phyloP scores from a whole-genome alignment of 2,113 vertebrate species.

The Trochalopteron elliotii region DNA sequence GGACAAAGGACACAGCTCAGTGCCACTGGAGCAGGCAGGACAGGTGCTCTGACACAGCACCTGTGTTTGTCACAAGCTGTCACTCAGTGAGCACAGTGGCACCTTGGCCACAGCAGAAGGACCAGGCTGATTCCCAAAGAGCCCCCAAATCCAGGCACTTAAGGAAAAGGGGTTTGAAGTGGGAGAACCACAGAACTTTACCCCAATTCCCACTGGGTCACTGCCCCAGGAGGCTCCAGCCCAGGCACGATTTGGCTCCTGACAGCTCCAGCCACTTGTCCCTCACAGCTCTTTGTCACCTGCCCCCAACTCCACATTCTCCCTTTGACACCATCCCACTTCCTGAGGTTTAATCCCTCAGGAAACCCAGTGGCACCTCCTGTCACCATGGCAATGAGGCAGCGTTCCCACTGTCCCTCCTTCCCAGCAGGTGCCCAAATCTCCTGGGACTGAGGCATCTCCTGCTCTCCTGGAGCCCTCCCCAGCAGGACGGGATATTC shows the following conservation, averaged over 20 bases:
- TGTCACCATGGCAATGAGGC: not conserved
- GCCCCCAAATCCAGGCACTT: rapidly evolving
- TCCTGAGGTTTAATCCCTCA: not conserved
- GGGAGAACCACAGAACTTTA: rapidly evolving
- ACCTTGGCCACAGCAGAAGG: not conserved
- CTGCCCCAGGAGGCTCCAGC: not conserved
- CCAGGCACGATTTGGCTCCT: not conserved
- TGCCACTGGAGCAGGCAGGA: rapidly evolving
- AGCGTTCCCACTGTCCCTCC: not conserved
- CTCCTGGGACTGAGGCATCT: not conserved
- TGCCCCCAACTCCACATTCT: rapidly evolving
- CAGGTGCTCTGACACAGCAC: not conserved
- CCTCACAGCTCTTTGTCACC: not conserved
- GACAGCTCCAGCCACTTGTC: not conserved
- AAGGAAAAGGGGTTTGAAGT: not conserved
- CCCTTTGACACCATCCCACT: not conserved
- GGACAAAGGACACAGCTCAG: rapidly evolving
- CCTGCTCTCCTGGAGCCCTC: not conserved
- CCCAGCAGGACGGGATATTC: not conserved
- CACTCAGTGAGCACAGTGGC: rapidly evolving
- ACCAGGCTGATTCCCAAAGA: not conserved
- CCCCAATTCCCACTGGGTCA: rapidly evolving
- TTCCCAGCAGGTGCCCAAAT: not conserved
- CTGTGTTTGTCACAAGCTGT: rapidly evolving
- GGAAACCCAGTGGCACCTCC: not conserved